These are phyloP conservation scores for Desmophyllum pertusum DNA, from an alignment of 92 coral and sea anemone species.

Conservation along the genomic window DNA sequence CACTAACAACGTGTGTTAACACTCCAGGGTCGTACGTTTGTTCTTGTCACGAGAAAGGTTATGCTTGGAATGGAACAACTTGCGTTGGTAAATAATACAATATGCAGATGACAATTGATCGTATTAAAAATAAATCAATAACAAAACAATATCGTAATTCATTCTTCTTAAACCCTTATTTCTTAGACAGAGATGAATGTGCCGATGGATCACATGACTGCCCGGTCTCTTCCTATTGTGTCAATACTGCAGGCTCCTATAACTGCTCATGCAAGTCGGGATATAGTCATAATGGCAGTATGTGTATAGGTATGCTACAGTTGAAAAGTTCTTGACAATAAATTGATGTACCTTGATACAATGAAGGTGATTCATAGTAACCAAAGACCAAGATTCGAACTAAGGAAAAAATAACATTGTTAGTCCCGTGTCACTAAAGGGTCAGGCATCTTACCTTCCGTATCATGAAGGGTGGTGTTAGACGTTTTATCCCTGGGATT, in stretches of 20 bases:
- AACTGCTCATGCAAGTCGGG: constrained; percentile 43
- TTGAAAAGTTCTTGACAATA: neutral
- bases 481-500: neutral
- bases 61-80: constrained; percentile 17
- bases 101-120: neutral
- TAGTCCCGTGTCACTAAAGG: too few species aligned
- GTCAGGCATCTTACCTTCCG: neutral
- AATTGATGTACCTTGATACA: neutral
- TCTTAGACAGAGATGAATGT: constrained; percentile 45
- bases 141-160: neutral
- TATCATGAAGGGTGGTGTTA: too few species aligned
- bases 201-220: neutral
- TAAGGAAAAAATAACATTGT: too few species aligned
- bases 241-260: constrained; percentile 36
- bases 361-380: too few species aligned
- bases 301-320: constrained; percentile 26
- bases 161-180: neutral
- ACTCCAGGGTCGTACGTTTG: constrained; percentile 36
- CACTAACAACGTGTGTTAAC: constrained; percentile 27
- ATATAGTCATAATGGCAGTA: constrained; percentile 25
- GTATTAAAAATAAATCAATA: neutral
- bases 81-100: constrained; percentile 14
- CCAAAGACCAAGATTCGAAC: too few species aligned
- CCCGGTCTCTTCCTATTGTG: constrained; percentile 16
- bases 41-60: constrained; percentile 10